Evolutionary conservation across 2,113 vertebrate species (phyloP), one percentile per base, ranked within the genome.

Genomic region (Bagarius yarrelli): DNA sequence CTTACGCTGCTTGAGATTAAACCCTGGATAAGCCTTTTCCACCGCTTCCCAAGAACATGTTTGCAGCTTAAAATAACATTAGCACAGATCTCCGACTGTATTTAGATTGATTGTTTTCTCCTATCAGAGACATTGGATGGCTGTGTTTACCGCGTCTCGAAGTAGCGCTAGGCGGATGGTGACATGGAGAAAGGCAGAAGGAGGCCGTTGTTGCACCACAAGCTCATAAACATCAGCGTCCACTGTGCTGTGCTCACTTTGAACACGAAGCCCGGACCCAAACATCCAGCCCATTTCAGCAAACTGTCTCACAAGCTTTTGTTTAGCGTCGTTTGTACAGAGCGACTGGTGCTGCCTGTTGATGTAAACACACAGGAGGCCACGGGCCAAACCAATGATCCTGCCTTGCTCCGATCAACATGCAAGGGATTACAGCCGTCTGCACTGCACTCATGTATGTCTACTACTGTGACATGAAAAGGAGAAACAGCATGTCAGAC

Each of bases 71-170:
- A 78, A 32, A 66, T 53, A 78, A 66, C 60, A 59, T 78, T 63
- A 70, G 44, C 27, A 57, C 70, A 56, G 76, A 79, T 80, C 70
- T 83, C 61, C 57, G 70, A 73, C 21, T 23, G 80, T 55, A 82
- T 82, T 76, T 59, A 79, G 66, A 79, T 69, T 74, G 80, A 73
- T 82, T 78, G 67, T 81, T 85, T 79, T 82, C 71, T 79, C 60
- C 27, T 79, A 76, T 84, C 77, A 56, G 83, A 79, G 32, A 64
- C 71, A 72, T 80, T 66, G 79, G 83, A 82, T 76, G 82, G 71
- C 64, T 76, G 81, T 86, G 85, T 84, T 86, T 86, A 86, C 79
- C 66, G 57, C 50, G 77, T 84, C 80, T 84, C 83, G 69, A 76
- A 66, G 79, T 77, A 74, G 78, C 55, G 63, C 56, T 57, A 55